Base-by-base conservation (phyloP, 2,797 vertebrate genomes). In the Acridotheres tristis region DNA sequence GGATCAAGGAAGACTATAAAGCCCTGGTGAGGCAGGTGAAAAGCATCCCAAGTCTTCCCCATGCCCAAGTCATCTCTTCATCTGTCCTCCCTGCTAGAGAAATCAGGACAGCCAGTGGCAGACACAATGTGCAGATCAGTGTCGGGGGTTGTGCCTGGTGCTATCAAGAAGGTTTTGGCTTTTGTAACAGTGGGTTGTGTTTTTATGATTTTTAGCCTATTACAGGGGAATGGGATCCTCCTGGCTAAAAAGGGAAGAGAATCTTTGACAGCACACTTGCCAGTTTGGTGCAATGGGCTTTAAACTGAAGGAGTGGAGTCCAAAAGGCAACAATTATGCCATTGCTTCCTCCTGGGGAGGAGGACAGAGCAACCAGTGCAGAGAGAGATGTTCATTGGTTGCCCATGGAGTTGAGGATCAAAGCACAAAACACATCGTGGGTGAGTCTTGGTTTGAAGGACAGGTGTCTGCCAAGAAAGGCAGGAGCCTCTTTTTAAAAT, bases 71-170 rank as follows among this genome's bases (percentile, higher is more conserved):
- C 34, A 50, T 30, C 25, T 61, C 9, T 9, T 48, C 17, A 16
- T 50, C 13, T 36, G 29, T 57, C 27, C 21, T 55, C 10, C 36
- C 13, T 6, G 26, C 16, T 27, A 16, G 43, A 57, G 36, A 27
- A 43, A 50, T 36, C 8, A 2, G 51, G 27, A 50, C 32, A 79
- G 32, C 27, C 36, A 36, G 26, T 48, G 23, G 22, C 22, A 62
- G 18, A 61, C 8, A 26, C 17, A 15, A 15, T 1, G 2, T 45
- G 48, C 40, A 18, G 4, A 27, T 18, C 48, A 22, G 0, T 43
- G 14, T 32, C 18, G 21, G 23, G 14, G 5, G 22, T 66, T 9
- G 10, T 43, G 26, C 4, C 45, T 51, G 45, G 3, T 27, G 15
- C 8, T 2, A 1, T 16, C 0, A 1, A 66, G 17, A 48, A 47